Base-by-base conservation (phyloP, 2,113 vertebrate species). In the Tachysurus fulvidraco region DNA sequence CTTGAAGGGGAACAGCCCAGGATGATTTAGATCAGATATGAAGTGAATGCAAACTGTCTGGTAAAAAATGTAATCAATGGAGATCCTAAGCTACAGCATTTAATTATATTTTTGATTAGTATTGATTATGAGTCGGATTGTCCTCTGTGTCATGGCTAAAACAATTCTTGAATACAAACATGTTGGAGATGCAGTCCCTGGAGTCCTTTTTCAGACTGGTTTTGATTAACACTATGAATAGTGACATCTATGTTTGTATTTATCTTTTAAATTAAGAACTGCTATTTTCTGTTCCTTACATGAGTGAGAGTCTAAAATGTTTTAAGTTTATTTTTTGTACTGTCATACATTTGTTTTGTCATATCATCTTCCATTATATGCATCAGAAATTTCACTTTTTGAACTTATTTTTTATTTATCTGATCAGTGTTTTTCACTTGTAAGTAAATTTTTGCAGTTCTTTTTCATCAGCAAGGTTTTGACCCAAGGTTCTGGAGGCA, bases 91-190 rank as follows among this genome's bases (percentile, higher is more conserved):
- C 93, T 90, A 60, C 79, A 85, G 86, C 88, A 90, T 91, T 93
- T 94, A 95, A 95, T 95, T 95, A 94, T 93, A 91, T 93, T 92
- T 93, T 92, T 92, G 94, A 95, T 95, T 94, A 93, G 91, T 94
- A 95, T 95, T 93, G 95, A 95, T 94, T 91, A 93, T 80, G 81
- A 16, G 79, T 25, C 17, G 73, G 30, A 85, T 88, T 86, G 89
- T 93, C 88, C 91, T 86, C 83, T 85, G 89, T 89, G 89, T 89
- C 90, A 91, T 89, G 89, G 90, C 88, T 87, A 90, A 90, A 92
- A 91, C 88, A 92, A 89, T 91, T 91, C 83, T 6, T 90, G 89
- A 90, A 90, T 85, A 78, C 46, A 54, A 78, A 78, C 74, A 54
- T 62, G 57, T 19, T 77, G n/a, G 25, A 77, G 57, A 55, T 84